phyloP scores from a whole-genome alignment of 2,113 vertebrate species.

The Leucosticte australis region DNA sequence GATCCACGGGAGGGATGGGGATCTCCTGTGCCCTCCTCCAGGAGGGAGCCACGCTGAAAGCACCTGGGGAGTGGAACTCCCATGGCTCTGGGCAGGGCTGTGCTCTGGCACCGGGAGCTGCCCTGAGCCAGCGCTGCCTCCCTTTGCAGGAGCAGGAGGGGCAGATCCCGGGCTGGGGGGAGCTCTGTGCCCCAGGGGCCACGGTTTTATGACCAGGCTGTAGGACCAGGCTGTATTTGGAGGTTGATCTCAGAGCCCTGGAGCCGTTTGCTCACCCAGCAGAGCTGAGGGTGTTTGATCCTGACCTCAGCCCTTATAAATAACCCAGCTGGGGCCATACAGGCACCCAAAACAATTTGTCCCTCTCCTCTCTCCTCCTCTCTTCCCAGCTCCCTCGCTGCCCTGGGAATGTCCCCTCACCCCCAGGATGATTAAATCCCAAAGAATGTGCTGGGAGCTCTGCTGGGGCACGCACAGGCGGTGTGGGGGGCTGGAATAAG shows the following conservation, averaged over 20 bases:
- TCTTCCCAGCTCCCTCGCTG: not conserved
- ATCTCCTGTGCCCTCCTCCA: not conserved
- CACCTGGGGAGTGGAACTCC: not conserved
- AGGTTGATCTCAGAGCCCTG: slow-evolving; percentile 5
- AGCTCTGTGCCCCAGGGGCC: fast-evolving
- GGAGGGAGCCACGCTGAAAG: not conserved
- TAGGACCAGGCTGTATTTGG: not conserved
- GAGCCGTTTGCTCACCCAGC: not conserved
- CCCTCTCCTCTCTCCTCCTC: not conserved
- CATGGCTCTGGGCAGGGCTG: not conserved
- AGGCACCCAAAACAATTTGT: not conserved
- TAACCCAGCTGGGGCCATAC: not conserved
- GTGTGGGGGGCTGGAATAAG: not conserved
- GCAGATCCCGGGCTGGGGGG: fast-evolving
- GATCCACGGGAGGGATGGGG: fast-evolving
- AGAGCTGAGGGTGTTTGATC: not conserved
- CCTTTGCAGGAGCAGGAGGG: not conserved
- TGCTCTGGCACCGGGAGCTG: not conserved
- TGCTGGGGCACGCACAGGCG: not conserved
- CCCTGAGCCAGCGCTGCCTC: not conserved
- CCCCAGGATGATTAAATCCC: not conserved
- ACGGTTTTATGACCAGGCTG: too few species aligned
- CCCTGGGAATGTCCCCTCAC: not conserved
- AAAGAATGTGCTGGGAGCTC: not conserved
- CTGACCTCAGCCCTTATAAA: slow-evolving; percentile 42